Percentiles rank a stretch among this genome's conserved stretches.
Evolutionary conservation across 2,888 invertebrate genomes (phyloP).

Genomic region (Lasioglossum marginatum): DNA sequence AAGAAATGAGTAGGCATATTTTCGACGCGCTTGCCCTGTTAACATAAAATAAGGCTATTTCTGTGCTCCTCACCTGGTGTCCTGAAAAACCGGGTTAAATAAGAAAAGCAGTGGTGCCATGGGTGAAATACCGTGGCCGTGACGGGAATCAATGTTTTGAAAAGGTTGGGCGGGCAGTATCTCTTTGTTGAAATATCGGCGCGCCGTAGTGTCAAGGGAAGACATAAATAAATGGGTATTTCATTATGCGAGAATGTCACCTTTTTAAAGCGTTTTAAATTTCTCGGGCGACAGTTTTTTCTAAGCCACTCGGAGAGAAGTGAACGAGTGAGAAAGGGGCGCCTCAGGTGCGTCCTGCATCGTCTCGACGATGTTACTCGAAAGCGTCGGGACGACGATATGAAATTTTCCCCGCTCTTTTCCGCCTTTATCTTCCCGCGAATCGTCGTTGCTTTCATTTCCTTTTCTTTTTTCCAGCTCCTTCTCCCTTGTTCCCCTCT

Average conservation of each 20-base stretch:
- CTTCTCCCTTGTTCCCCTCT: not conserved
- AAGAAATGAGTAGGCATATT: not conserved
- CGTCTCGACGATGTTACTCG: slow-evolving; percentile 61
- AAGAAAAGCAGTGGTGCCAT: not conserved
- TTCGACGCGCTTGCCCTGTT: not conserved
- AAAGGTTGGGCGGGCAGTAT: not conserved
- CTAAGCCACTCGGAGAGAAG: slow-evolving; percentile 51
- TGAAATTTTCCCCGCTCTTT: slow-evolving; percentile 69
- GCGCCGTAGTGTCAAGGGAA: slow-evolving; percentile 21
- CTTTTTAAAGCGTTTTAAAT: slow-evolving; percentile 74
- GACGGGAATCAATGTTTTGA: slow-evolving; percentile 9
- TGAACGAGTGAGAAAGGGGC: slow-evolving; percentile 52
- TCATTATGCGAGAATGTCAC: slow-evolving; percentile 63
- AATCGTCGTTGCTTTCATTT: slow-evolving; percentile 35
- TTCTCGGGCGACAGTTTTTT: slow-evolving; percentile 69
- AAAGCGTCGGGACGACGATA: slow-evolving; percentile 68
- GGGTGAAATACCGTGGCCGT: not conserved
- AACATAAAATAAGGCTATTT: not conserved
- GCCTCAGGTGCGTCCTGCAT: slow-evolving; percentile 71
- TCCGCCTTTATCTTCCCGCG: slow-evolving; percentile 50
- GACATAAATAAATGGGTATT: slow-evolving; percentile 61
- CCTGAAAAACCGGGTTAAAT: not conserved
- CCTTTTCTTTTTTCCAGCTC: no score
- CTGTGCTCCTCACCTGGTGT: not conserved
- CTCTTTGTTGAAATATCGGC: slow-evolving; percentile 39